A percentile compares a stretch with the other conserved stretches of the same genome.
phyloP scores from a whole-genome alignment of 64 coral and sea anemone genomes.

The Platygyra sinensis region DNA sequence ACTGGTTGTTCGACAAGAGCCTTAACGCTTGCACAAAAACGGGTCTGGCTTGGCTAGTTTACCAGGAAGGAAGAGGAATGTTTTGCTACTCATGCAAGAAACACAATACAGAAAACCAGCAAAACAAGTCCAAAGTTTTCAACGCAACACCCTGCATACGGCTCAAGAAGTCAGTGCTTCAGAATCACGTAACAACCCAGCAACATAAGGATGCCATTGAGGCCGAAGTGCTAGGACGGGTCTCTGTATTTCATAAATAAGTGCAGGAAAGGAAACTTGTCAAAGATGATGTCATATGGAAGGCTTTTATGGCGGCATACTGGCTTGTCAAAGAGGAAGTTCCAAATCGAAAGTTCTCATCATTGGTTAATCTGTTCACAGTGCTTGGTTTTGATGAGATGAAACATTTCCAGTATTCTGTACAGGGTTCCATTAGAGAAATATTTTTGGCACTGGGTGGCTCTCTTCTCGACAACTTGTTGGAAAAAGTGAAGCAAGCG shows the following conservation, averaged over 20 bases:
- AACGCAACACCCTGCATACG: no score
- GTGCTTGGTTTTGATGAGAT: conserved; percentile 38
- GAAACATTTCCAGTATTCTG: conserved; percentile 23
- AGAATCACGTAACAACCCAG: background rate
- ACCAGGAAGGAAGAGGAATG: background rate
- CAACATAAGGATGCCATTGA: conserved; percentile 37
- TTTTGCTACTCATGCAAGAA: no score
- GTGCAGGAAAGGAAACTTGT: conserved; percentile 45
- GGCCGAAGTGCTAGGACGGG: conserved; percentile 33
- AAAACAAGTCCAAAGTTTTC: no score
- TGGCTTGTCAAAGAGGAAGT: conserved; percentile 42
- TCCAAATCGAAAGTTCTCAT: conserved; percentile 39
- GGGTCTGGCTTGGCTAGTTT: background rate
- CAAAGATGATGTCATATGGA: conserved; percentile 53
- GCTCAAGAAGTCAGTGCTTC: no score
- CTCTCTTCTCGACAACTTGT: conserved; percentile 3
- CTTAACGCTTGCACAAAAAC: background rate
- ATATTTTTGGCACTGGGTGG: conserved; percentile 31
- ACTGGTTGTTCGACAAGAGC: background rate
- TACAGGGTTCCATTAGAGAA: conserved; percentile 35
- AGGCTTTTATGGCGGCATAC: conserved; percentile 39
- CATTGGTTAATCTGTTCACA: conserved; percentile 12
- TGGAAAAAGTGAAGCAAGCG: conserved; percentile 23
- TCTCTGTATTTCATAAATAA: conserved; percentile 48
- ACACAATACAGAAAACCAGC: no score